A percentile compares a stretch with the other conserved stretches of the same genome.
These are phyloP conservation scores for Acipenser oxyrinchus DNA, from an alignment of 2,797 vertebrate genomes.

Conservation along the genomic window DNA sequence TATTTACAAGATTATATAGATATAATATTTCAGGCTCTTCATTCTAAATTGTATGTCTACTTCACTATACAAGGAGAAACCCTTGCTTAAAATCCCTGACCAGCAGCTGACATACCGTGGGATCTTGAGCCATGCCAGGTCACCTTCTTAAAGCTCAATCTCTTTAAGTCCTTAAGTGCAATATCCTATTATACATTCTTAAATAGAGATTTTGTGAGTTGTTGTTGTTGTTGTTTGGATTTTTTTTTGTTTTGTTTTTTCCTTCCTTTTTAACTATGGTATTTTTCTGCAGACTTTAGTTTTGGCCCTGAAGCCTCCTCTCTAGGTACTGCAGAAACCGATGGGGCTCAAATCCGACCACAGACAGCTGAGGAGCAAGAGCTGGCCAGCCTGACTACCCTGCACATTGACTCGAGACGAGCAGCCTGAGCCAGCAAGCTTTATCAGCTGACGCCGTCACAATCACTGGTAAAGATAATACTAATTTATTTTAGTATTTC, in stretches of 20 bases:
- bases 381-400: slow-evolving; percentile 86
- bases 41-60: not conserved
- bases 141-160: not conserved
- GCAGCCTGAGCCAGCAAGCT: slow-evolving; percentile 86
- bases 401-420: slow-evolving; percentile 96
- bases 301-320: slow-evolving; percentile 73
- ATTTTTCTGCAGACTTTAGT: slow-evolving; percentile 66
- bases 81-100: no score
- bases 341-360: slow-evolving; percentile 38
- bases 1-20: slow-evolving; percentile 29
- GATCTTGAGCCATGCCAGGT: no score
- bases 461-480: slow-evolving; percentile 70
- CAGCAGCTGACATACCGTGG: no score
- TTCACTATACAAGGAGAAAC: no score
- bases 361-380: slow-evolving; percentile 81
- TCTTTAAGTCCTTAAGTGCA: no score
- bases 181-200: no score
- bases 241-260: no score
- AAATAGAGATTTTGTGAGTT: no score
- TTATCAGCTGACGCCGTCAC: slow-evolving; percentile 80
- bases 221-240: not conserved
- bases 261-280: not conserved
- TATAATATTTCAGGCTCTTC: slow-evolving; percentile 15
- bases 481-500: not conserved
- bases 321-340: slow-evolving; percentile 65